Conservation (phyloP, 2,113 vertebrate species). For the Actenoides lindsayi region DNA sequence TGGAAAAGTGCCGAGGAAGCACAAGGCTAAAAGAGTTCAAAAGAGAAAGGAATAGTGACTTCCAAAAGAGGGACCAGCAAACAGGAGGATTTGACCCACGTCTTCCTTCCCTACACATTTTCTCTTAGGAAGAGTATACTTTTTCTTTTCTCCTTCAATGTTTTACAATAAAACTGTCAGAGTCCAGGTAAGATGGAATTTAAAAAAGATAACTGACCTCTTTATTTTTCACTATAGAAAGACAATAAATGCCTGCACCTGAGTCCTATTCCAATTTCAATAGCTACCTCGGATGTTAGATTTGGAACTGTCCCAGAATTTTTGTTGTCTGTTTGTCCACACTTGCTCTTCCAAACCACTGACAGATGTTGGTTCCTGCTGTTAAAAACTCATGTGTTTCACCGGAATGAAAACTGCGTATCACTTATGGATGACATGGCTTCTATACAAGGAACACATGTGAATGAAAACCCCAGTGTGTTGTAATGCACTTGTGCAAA, state of each 20-base stretch:
- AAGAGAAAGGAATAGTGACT: neutral
- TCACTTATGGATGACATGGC: accelerated
- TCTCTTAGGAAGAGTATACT: neutral
- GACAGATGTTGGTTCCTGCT: neutral
- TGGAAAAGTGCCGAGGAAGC: conserved; percentile 36
- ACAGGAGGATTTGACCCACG: neutral
- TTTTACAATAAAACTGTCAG: neutral
- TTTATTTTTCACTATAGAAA: neutral
- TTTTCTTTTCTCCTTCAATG: neutral
- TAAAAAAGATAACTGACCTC: neutral
- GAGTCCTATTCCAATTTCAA: neutral
- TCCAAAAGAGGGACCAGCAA: neutral
- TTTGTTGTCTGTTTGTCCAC: neutral
- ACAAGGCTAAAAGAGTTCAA: neutral
- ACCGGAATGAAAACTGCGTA: neutral
- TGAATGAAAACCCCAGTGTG: neutral
- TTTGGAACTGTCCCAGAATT: neutral
- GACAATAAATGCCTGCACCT: neutral
- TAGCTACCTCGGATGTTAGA: neutral
- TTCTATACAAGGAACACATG: neutral
- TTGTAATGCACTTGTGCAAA: neutral
- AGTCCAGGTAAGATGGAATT: neutral
- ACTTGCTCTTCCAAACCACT: neutral
- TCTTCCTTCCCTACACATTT: neutral
- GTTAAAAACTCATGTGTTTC: neutral